Evolutionary conservation across 92 coral and sea anemone genomes (phyloP).

Genomic region (Plumapathes pennacea): DNA sequence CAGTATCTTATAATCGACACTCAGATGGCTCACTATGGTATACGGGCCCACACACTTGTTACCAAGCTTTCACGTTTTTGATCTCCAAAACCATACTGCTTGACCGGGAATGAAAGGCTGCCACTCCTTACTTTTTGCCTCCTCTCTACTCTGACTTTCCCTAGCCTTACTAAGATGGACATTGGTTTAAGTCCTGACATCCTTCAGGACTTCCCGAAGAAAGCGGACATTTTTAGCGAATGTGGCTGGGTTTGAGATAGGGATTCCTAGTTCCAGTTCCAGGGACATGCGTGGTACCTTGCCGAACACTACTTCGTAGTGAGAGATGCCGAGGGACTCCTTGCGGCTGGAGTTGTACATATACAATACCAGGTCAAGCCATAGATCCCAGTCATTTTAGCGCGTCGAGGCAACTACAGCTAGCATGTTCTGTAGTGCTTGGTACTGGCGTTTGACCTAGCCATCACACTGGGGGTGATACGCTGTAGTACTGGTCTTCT

Average conservation of each 20-base stretch:
- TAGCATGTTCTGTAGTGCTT: constrained; percentile 43
- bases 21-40: constrained; percentile 11
- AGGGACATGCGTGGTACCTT: constrained; percentile 48
- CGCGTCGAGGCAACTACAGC: constrained; percentile 37
- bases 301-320: constrained; percentile 52
- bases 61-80: constrained; percentile 49
- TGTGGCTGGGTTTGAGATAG: constrained; percentile 14
- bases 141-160: constrained; percentile 1
- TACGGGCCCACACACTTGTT: constrained; percentile 46
- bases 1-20: constrained; percentile 37
- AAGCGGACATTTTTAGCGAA: constrained; percentile 7
- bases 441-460: constrained; percentile 42
- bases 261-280: constrained; percentile 41
- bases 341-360: constrained; percentile 48
- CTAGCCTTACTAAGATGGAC: constrained; percentile 15
- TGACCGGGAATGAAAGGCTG: too few relatives aligned
- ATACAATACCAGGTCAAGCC: constrained; percentile 39
- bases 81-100: constrained; percentile 34
- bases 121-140: not conserved
- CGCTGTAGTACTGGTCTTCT: constrained; percentile 41
- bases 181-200: constrained; percentile 13
- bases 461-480: constrained; percentile 51
- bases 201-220: constrained; percentile 7
- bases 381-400: constrained; percentile 41
- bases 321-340: constrained; percentile 23